Conservation (phyloP, 2,888 invertebrate genomes). For the Magallana nippona region DNA sequence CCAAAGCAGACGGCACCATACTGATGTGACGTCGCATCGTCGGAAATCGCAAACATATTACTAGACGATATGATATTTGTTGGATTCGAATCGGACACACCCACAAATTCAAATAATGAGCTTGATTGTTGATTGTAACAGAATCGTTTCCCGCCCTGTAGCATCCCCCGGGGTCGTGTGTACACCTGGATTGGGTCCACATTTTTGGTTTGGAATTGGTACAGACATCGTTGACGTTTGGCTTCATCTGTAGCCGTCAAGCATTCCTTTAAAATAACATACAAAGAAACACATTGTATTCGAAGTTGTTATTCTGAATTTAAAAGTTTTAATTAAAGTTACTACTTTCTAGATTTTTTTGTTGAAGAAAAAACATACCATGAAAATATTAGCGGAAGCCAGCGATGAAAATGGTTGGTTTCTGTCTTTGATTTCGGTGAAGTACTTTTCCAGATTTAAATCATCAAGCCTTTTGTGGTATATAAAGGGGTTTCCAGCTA, state of each 20-base stretch:
- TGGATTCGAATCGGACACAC: not conserved
- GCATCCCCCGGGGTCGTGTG: slow-evolving; percentile 39
- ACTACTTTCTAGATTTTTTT: not conserved
- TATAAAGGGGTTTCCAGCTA: slow-evolving; percentile 21
- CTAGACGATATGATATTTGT: not conserved
- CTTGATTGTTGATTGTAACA: slow-evolving; percentile 33
- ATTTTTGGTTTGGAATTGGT: not conserved
- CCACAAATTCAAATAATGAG: not conserved
- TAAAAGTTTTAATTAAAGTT: too few species aligned
- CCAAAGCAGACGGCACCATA: slow-evolving; percentile 40
- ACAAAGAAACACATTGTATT: too few species aligned
- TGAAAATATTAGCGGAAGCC: slow-evolving; percentile 5
- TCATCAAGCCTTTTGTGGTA: slow-evolving; percentile 16
- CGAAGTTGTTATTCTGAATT: too few species aligned
- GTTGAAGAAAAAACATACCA: not conserved
- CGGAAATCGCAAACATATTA: slow-evolving; percentile 40
- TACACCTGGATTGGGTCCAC: not conserved
- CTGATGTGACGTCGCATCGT: not conserved
- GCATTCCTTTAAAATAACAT: not conserved
- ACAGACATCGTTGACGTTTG: slow-evolving; percentile 26
- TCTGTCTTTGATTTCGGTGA: slow-evolving; percentile 6
- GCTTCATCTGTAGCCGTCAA: slow-evolving; percentile 12
- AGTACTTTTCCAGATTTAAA: not conserved
- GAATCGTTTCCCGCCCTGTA: slow-evolving; percentile 1
- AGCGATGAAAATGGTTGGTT: slow-evolving; percentile 12